phyloP scores from a whole-genome alignment of 2,888 invertebrate species.

The Apantesis nais region DNA sequence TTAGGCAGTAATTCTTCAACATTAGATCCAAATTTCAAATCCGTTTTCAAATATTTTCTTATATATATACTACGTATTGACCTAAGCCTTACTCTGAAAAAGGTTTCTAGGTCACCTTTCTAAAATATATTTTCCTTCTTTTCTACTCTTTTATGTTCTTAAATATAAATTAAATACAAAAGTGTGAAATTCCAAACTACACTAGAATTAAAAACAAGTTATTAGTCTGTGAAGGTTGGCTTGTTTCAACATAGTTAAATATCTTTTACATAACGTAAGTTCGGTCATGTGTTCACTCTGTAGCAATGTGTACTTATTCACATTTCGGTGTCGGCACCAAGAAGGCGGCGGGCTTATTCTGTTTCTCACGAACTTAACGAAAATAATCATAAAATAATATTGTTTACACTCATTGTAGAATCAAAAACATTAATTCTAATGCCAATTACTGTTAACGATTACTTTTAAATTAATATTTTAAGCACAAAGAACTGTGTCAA shows the following conservation, averaged over 20 bases:
- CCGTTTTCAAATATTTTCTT: no score
- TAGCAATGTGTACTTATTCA: slow-evolving; percentile 36
- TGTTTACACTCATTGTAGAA: neutral
- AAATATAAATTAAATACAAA: neutral
- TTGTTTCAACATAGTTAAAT: neutral
- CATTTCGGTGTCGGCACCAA: slow-evolving; percentile 41
- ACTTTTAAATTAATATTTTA: no score
- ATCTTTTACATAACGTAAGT: neutral
- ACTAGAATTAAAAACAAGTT: neutral
- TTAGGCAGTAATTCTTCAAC: no score
- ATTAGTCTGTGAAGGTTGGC: neutral
- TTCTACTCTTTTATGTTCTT: no score
- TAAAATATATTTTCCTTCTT: no score
- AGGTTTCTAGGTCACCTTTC: no score
- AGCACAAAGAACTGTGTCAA: no score
- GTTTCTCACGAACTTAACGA: neutral
- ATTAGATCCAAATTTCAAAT: no score
- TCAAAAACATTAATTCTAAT: neutral
- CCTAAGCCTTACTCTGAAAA: no score
- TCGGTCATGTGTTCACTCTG: neutral
- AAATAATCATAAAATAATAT: neutral
- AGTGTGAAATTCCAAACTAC: neutral
- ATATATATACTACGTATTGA: no score
- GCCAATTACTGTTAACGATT: no score
- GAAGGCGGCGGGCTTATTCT: slow-evolving; percentile 44